These are phyloP conservation scores for Formicarius rufipectus DNA, from an alignment of 2,113 vertebrate species.

Conservation along the genomic window DNA sequence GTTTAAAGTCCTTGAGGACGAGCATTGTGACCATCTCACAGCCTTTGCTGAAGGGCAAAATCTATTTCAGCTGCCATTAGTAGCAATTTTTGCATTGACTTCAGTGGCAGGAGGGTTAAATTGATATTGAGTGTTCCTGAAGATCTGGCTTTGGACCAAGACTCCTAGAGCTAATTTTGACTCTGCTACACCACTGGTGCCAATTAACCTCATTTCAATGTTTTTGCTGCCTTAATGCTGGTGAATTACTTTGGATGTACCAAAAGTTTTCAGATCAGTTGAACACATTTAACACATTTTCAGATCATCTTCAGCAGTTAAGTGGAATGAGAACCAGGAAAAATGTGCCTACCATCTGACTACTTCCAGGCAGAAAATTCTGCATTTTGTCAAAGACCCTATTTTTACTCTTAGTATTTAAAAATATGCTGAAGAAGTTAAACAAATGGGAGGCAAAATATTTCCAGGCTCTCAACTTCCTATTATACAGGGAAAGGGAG, in stretches of 20 bases:
- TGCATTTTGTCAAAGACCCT: not conserved
- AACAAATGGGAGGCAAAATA: conserved; percentile 16
- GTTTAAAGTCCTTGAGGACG: not conserved
- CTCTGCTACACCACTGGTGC: not conserved
- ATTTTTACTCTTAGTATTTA: conserved; percentile 30
- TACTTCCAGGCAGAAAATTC: conserved; percentile 14
- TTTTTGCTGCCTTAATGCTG: not conserved
- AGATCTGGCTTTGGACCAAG: not conserved
- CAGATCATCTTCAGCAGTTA: not conserved
- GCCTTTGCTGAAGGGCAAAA: not conserved
- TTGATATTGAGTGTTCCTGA: not conserved
- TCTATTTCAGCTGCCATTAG: not conserved
- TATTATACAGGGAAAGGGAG: not conserved
- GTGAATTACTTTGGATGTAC: not conserved
- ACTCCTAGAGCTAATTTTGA: not conserved
- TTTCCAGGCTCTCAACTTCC: not conserved
- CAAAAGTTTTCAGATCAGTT: not conserved
- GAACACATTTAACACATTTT: not conserved
- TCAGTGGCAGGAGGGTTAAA: not conserved
- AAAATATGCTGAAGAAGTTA: conserved; percentile 35
- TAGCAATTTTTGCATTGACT: not conserved
- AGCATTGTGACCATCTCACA: not conserved
- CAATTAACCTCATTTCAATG: not conserved
- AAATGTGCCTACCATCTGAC: not conserved
- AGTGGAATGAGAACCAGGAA: not conserved